Base-by-base conservation (phyloP, 2,113 vertebrate species). In the Pipa parva region DNA sequence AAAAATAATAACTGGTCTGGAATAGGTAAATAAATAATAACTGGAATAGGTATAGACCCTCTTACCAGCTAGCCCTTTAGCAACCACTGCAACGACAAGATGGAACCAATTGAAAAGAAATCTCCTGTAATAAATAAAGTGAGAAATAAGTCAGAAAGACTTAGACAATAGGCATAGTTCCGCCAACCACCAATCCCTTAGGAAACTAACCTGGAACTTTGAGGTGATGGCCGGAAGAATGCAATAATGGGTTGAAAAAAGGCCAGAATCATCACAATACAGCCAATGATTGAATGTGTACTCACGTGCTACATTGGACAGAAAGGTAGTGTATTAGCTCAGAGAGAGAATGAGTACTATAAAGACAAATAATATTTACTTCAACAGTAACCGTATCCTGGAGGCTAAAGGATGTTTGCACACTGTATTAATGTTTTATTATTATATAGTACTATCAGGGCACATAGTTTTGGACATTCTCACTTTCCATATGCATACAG, bases 51-150 rank as follows among this genome's bases (percentile, higher is more conserved):
- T n/a, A n/a, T n/a, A 17, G 11, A 17, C 2, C 11, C 39, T 45
- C 60, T 77, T 80, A 90, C 88, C 84, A 75, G 84, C 73, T 21
- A 91, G 67, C 45, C 46, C 61, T 72, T 85, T 89, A 29, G 84
- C 78, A n/a, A 61, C 68, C 0, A 83, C 3, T 11, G 63, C 83
- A 63, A 77, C 86, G 28, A 82, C 42, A 49, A 65, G 20, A 73
- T 84, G 85, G n/a, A 75, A 73, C 79, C 74, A 83, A 48, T 86
- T 86, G 63, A 85, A 91, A 31, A 86, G 1, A 71, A 73, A 80
- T 33, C 84, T 84, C 83, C 88, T 90, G 37, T 59, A 31, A 54
- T n/a, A n/a, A n/a, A n/a, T n/a, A n/a, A n/a, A 37, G 49, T 37
- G n/a, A 73, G 42, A 36, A 21, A 72, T 66, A 57, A 6, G 28